phyloP scores from a whole-genome alignment of 1,140 invertebrate genomes.

The Anthonomus grandis region DNA sequence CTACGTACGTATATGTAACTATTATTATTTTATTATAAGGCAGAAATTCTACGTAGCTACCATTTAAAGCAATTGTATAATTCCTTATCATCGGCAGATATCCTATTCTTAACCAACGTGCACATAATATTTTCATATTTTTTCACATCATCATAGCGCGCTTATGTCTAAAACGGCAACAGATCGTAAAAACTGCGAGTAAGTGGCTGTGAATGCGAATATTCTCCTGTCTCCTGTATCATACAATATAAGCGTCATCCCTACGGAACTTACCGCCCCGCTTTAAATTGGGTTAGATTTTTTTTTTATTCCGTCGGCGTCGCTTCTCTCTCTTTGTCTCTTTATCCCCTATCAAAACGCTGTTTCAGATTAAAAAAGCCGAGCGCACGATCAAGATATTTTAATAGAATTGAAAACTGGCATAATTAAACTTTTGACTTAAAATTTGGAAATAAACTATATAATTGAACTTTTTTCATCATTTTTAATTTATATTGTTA shows the following conservation, averaged over 20 bases:
- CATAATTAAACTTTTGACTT: too few species aligned
- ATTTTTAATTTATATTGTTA: too few species aligned
- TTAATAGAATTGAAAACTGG: too few species aligned
- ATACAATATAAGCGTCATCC: conserved; percentile 1
- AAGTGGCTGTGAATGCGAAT: conserved; percentile 12
- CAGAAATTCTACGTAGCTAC: not conserved
- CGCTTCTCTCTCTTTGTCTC: too few species aligned
- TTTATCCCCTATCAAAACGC: too few species aligned
- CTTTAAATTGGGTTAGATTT: conserved; percentile 26
- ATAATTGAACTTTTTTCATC: too few species aligned
- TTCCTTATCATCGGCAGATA: not conserved
- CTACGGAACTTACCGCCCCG: conserved; percentile 4
- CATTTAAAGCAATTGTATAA: not conserved
- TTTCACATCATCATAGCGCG: not conserved
- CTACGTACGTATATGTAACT: too few species aligned
- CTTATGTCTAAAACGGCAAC: conserved; percentile 9
- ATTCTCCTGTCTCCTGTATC: conserved; percentile 17
- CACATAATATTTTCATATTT: not conserved
- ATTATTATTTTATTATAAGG: too few species aligned
- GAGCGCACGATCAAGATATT: too few species aligned
- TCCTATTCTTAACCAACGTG: not conserved
- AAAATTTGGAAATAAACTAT: too few species aligned
- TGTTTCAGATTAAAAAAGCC: too few species aligned
- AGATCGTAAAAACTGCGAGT: conserved; percentile 7
- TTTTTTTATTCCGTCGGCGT: conserved; percentile 14